Evolutionary conservation across 2,113 vertebrate genomes (phyloP).

Genomic region (Oncorhynchus clarkii): DNA sequence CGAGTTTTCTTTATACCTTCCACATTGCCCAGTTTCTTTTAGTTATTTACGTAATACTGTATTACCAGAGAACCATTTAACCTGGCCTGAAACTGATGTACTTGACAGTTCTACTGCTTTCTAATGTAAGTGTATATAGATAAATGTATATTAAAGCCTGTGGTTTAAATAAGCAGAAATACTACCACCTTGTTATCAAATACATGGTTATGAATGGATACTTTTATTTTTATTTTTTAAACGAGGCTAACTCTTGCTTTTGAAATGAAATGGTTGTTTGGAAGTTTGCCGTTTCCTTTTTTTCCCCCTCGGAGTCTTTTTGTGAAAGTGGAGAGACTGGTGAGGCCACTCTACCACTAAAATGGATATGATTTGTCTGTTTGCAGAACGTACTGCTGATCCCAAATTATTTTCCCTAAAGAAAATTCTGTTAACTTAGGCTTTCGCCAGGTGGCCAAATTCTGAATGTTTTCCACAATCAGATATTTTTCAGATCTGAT

Average conservation of each 20-base stretch:
- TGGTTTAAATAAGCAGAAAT: conserved; percentile 39
- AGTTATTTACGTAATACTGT: conserved; percentile 32
- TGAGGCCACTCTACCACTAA: too few relatives aligned
- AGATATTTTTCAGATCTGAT: too few relatives aligned
- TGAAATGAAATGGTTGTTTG: conserved; percentile 1
- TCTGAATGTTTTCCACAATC: too few relatives aligned
- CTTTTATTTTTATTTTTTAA: too few relatives aligned
- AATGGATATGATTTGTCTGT: background rate
- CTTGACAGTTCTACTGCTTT: conserved; percentile 44
- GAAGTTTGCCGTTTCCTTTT: background rate
- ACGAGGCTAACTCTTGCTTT: background rate
- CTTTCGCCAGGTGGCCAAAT: too few relatives aligned
- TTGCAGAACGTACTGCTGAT: background rate
- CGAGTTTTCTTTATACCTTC: conserved; percentile 11
- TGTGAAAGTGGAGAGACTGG: background rate
- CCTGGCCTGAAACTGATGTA: conserved; percentile 43
- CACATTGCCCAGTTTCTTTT: conserved; percentile 7
- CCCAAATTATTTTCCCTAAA: background rate
- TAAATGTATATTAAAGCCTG: conserved; percentile 51
- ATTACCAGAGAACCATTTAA: conserved; percentile 18
- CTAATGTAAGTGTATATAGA: conserved; percentile 47
- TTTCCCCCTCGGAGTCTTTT: background rate
- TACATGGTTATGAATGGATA: background rate
- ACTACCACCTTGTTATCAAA: conserved; percentile 23
- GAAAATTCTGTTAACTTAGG: too few relatives aligned